These are phyloP conservation scores for Drosophila tripunctata DNA, from an alignment of 2,888 invertebrate genomes.

Conservation along the genomic window DNA sequence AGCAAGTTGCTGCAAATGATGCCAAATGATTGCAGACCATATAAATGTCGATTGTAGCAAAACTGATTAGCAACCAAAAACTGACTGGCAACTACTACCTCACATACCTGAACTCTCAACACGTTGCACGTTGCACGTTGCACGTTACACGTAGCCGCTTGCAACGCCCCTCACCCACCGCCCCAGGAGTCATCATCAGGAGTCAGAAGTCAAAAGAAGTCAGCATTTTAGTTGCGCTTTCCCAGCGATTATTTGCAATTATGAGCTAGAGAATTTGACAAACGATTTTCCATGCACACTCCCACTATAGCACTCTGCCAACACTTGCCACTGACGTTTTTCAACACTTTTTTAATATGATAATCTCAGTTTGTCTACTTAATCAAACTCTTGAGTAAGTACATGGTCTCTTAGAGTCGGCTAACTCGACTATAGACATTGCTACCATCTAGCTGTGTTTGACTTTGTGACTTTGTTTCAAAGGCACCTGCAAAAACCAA, in stretches of 20 bases:
- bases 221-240: conserved; percentile 67
- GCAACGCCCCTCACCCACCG: conserved; percentile 37
- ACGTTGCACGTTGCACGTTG: not conserved
- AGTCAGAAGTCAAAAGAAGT: conserved; percentile 42
- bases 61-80: conserved; percentile 60
- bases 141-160: conserved; percentile 7
- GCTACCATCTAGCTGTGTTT: conserved; percentile 31
- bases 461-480: conserved; percentile 64
- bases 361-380: not conserved
- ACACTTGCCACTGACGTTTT: not conserved
- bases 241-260: conserved; percentile 76
- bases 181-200: conserved; percentile 18
- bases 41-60: conserved; percentile 78
- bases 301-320: too few species aligned
- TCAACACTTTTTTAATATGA: not conserved
- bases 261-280: conserved; percentile 26
- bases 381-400: not conserved
- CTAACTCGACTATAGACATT: too few species aligned
- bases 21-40: conserved; percentile 82
- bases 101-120: conserved; percentile 17
- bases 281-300: not conserved
- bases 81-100: not conserved
- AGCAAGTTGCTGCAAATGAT: conserved; percentile 71
- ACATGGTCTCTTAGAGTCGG: too few species aligned
- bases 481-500: conserved; percentile 58